Base-by-base conservation (phyloP, 2,888 invertebrate species). In the Cantharis rustica region DNA sequence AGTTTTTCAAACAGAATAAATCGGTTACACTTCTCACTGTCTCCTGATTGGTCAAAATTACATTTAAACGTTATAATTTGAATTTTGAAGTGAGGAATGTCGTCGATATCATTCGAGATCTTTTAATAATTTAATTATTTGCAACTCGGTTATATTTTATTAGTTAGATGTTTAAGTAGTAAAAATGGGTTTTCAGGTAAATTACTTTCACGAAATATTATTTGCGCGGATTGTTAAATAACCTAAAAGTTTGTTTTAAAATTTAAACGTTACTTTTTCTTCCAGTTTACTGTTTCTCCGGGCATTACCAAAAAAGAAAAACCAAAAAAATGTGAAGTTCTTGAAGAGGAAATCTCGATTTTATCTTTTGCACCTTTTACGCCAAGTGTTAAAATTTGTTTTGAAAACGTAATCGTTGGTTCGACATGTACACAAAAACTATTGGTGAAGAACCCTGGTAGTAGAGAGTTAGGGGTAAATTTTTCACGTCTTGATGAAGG, bases 311-410 rank as follows among this genome's bases (percentile, higher is more conserved):
- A 86, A 76, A 72, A 15, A 85, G 80, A 82, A 90, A 82, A 87
- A 87, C 81, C 77, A 86, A 79, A 81, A 89, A 86, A 81, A 87
- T 87, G 9, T 82, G 86, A 0, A 79, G 81, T 13, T 10, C n/a
- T 63, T 13, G 63, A 27, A 27, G 17, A 69, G 9, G 47, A 16
- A 16, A 86, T 88, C 17, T 89, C 90, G 27, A 86, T 89, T 66
- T 89, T 94, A 13, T 86, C 90, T 66, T 88, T 94, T 82, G 93
- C 92, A 11, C 93, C 93, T 1, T 94, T 94, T 87, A 90, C 91
- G n/a, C 88, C 90, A 73, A 91, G 91, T 81, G 91, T 93, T 3
- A 92, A 92, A 88, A 90, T 94, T 16, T 89, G 91, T n/a, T 94
- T 94, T 83, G 92, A 93, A 79, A 90, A 93, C 89, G 91, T 93